Base-by-base conservation (phyloP, 2,888 invertebrate genomes). In the Pheosia tremula region DNA sequence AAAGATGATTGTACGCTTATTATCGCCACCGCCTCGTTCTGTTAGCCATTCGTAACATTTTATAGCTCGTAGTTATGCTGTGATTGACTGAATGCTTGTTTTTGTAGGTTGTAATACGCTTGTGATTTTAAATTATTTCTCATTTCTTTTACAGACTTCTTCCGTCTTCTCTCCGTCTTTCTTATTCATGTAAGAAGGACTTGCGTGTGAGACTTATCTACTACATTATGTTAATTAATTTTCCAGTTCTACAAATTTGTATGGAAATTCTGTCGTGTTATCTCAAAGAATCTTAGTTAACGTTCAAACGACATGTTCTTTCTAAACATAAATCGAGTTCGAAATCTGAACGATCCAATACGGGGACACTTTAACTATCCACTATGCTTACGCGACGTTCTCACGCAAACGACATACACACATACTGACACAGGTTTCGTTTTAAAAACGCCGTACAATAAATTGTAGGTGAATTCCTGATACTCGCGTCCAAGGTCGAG, bases 371-470 rank as follows among this genome's bases (percentile, higher is more conserved):
- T 43, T 54, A 54, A 54, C 55, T 55, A 13, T 55, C 55, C 39
- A 38, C 36, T 39, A 39, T 11, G 39, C 11, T 55, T 55, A 39
- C 55, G 55, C 55, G 39, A 55, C 55, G 39, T 55, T 39, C 55
- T 39, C 55, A 55, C 55, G 55, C 55, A 55, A 54, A 54, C 53
- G 5, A 38, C 53, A 11, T 11, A 54, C 53, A 54, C 11, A 55
- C 55, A 74, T 57, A 57, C 61, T 60, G 66, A 77, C 72, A 75
- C 66, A 55, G 72, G 67, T 77, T 74, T 75, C 66, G 74, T 74
- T 74, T 77, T 71, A 77, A 72, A 69, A 60, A 37, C 63, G 54
- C 62, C 60, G 69, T 77, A 66, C 75, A 60, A 75, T 75, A 75
- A 75, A 75, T 77, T 74, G 67, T 66, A 64, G 63, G 67, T 64